Percentiles rank a stretch among this genome's conserved stretches.
These are phyloP conservation scores for Catharus bicknelli DNA, from an alignment of 2,113 vertebrate species.

Conservation along the genomic window DNA sequence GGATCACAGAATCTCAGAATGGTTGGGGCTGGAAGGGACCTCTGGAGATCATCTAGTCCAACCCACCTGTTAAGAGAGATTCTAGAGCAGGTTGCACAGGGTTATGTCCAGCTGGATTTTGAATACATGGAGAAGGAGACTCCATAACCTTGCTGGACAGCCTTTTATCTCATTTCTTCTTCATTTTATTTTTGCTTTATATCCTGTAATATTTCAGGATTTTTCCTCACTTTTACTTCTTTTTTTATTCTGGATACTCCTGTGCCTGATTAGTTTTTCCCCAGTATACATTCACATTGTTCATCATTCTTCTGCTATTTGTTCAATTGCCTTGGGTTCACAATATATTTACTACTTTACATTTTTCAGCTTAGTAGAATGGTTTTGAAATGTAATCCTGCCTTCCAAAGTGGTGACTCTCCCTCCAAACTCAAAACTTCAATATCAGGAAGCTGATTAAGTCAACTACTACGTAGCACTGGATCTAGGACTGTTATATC, in stretches of 20 bases:
- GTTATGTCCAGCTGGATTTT: background rate
- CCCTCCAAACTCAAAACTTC: background rate
- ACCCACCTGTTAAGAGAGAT: background rate
- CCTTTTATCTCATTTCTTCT: background rate
- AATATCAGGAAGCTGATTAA: background rate
- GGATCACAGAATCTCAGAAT: background rate
- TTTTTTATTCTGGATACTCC: background rate
- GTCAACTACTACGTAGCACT: background rate
- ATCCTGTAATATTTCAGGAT: background rate
- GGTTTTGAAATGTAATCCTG: background rate
- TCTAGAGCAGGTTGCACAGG: background rate
- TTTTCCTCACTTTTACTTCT: background rate
- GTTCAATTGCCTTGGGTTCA: background rate
- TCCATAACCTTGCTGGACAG: fast-evolving
- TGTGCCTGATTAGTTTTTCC: background rate
- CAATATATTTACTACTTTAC: background rate
- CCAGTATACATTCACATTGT: background rate
- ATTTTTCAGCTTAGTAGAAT: background rate
- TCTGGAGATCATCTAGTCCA: background rate
- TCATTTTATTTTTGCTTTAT: background rate
- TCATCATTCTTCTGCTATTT: background rate
- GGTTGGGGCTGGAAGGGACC: background rate
- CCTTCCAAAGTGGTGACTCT: background rate
- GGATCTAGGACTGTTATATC: background rate
- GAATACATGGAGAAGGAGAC: background rate